A percentile compares a stretch with the other conserved stretches of the same genome.
Conservation (phyloP, 2,888 invertebrate species). For the Orgyia antiqua region DNA sequence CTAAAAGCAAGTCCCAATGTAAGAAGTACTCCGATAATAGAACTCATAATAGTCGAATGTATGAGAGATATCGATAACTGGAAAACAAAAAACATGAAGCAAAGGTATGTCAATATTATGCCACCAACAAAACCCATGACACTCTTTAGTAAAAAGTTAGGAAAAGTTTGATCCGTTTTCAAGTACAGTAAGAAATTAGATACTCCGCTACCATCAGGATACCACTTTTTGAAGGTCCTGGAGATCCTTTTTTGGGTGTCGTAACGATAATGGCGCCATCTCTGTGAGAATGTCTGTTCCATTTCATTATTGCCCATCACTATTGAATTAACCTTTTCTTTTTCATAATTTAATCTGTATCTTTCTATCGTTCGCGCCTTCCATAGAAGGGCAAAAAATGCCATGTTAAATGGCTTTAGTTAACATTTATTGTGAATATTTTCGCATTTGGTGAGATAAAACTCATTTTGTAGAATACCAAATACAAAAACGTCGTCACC, state of each 20-base stretch:
- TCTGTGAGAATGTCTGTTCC: conserved; percentile 61
- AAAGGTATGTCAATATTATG: conserved; percentile 80
- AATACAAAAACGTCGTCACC: conserved; percentile 7
- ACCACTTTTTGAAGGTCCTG: conserved; percentile 47
- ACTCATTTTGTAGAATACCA: conserved; percentile 17
- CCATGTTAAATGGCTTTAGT: conserved; percentile 49
- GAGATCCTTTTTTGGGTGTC: conserved; percentile 53
- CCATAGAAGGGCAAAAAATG: conserved; percentile 75
- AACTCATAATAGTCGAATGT: conserved; percentile 80
- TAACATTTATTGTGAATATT: conserved; percentile 16
- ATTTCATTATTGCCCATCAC: conserved; percentile 55
- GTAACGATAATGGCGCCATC: conserved; percentile 64
- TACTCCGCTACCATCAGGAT: conserved; percentile 53
- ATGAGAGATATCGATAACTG: conserved; percentile 80
- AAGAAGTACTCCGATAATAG: conserved; percentile 79
- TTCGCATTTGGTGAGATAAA: conserved; percentile 16
- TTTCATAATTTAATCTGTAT: conserved; percentile 64
- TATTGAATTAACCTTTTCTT: conserved; percentile 78
- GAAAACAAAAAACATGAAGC: conserved; percentile 82
- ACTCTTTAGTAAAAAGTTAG: conserved; percentile 81
- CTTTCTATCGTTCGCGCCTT: conserved; percentile 75
- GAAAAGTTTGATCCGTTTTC: conserved; percentile 66
- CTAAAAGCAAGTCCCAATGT: conserved; percentile 84
- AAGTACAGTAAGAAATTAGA: conserved; percentile 47
- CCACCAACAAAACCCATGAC: conserved; percentile 82